Evolutionary conservation across 2,888 invertebrate species (phyloP).

Genomic region (Acleris cristana): DNA sequence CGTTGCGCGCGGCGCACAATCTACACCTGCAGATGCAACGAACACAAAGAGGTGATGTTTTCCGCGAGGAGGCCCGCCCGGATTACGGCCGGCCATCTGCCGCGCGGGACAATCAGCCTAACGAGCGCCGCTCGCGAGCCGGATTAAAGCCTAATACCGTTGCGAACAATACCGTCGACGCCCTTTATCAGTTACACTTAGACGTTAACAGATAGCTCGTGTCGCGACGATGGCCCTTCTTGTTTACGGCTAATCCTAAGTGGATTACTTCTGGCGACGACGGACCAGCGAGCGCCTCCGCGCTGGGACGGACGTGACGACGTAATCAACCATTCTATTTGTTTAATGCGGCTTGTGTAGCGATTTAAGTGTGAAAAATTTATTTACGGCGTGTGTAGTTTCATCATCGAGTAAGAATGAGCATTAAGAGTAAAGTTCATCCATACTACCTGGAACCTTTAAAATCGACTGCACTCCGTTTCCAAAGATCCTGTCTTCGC

Average conservation of each 20-base stretch:
- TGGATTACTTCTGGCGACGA: constrained; percentile 64
- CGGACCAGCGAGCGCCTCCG: constrained; percentile 8
- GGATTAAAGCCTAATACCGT: constrained; percentile 80
- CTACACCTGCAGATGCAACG: constrained; percentile 82
- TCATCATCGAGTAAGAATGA: too few relatives aligned
- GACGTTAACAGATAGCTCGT: constrained; percentile 78
- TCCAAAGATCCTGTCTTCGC: too few relatives aligned
- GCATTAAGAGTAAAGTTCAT: too few relatives aligned
- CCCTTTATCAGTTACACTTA: constrained; percentile 73
- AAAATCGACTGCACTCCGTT: too few relatives aligned
- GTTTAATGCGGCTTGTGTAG: constrained; percentile 7
- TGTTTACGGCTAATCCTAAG: constrained; percentile 80
- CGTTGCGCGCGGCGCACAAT: constrained; percentile 74
- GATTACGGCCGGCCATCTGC: constrained; percentile 81
- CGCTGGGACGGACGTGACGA: constrained; percentile 25
- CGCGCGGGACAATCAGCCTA: constrained; percentile 79
- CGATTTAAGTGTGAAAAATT: background rate
- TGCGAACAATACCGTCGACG: constrained; percentile 75
- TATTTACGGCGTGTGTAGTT: too few relatives aligned
- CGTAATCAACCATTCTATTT: constrained; percentile 25
- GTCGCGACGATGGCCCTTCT: constrained; percentile 74
- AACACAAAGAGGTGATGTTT: constrained; percentile 80
- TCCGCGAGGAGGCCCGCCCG: constrained; percentile 56
- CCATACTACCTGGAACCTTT: too few relatives aligned
- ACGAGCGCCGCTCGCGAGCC: constrained; percentile 77